Base-by-base conservation (phyloP, 1,140 invertebrate species). In the Maconellicoccus hirsutus region DNA sequence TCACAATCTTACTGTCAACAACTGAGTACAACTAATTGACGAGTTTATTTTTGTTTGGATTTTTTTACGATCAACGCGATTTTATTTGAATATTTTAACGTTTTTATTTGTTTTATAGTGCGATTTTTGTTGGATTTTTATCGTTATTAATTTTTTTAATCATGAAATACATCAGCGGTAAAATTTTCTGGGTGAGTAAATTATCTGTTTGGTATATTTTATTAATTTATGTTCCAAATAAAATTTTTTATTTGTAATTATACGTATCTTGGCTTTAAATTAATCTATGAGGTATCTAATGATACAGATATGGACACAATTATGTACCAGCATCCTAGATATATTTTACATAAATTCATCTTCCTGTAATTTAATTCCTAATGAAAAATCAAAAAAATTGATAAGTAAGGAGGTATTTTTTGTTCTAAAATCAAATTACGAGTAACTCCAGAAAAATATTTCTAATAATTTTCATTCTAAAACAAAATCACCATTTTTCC, bases 1-100 rank as follows among this genome's bases (percentile, higher is more conserved):
- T 52, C 42, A 52, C 42, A 52, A 52, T 52, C 42, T 8, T 52
- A 52, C 42, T 52, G 42, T 52, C 42, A 52, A 52, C 42, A 52
- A 19, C 42, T 16, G 42, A 52, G 42, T 52, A 8, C 6, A 52
- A 52, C 42, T 52, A 52, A 52, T 52, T 52, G 42, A 52, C 42
- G 42, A 52, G 42, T 52, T 52, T 52, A 52, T 52, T 19, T 14
- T 52, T 8, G 42, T 33, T n/a, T 52, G 42, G 6, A 8, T 16
- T 52, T 52, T 52, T 52, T 52, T 52, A 52, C n/a, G 29, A 33
- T 33, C n/a, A 16, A 16, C 42, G 42, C 42, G 42, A 8, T 52
- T 52, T 52, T 52, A 52, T 52, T 52, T 16, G 16, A 52, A 52
- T 52, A 52, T 52, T 19, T 4, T 16, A 16, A 52, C 2, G 6